These are phyloP conservation scores for Alcedo quadribrachys DNA, from an alignment of 2,797 vertebrate genomes.

Conservation along the genomic window DNA sequence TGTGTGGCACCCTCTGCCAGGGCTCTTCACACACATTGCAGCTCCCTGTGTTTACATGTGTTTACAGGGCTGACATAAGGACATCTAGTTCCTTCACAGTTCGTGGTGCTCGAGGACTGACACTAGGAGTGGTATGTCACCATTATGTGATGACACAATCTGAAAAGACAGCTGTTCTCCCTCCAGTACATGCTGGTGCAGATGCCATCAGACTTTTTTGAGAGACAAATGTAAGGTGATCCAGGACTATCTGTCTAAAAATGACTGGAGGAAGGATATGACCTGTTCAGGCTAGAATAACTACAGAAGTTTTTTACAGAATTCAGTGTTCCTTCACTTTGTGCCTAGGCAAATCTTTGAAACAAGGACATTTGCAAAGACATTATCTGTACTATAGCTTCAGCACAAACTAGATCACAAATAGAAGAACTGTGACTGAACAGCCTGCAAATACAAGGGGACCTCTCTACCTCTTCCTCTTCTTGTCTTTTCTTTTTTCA, in stretches of 20 bases:
- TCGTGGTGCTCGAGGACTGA: not conserved
- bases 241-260: not conserved
- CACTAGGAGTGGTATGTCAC: not conserved
- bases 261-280: not conserved
- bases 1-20: not conserved
- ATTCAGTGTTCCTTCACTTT: not conserved
- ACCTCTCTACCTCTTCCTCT: not conserved
- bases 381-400: not conserved
- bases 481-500: not conserved
- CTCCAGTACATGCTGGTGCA: not conserved
- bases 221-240: not conserved
- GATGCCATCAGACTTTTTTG: not conserved
- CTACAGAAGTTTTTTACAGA: not conserved
- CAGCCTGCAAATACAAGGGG: not conserved
- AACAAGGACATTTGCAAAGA: not conserved
- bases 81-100: not conserved
- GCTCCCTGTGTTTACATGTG: not conserved
- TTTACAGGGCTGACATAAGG: not conserved
- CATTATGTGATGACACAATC: not conserved
- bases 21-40: not conserved
- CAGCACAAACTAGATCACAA: not conserved
- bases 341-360: not conserved
- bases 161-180: not conserved
- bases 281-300: not conserved
- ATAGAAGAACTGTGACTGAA: not conserved